Percentiles rank a stretch among this genome's conserved stretches.
Evolutionary conservation across 2,113 vertebrate species (phyloP).

Genomic region (Thoracochromis brauschi): DNA sequence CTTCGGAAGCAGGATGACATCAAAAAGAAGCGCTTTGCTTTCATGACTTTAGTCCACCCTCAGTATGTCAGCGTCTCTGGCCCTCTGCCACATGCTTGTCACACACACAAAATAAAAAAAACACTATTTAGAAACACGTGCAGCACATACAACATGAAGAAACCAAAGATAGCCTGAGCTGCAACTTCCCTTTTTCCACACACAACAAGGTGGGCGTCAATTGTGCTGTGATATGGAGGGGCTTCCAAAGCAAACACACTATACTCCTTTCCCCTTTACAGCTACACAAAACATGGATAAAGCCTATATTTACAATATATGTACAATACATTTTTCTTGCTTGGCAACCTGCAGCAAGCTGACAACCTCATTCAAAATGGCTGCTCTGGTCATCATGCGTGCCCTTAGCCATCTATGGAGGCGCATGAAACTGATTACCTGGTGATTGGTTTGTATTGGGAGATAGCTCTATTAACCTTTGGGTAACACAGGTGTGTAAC

Average conservation of each 20-base stretch:
- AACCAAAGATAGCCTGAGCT: not conserved
- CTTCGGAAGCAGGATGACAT: conserved; percentile 11
- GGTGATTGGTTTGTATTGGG: conserved; percentile 58
- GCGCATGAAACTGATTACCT: conserved; percentile 51
- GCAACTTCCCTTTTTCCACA: not conserved
- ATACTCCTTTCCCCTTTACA: not conserved
- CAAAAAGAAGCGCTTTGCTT: conserved; percentile 32
- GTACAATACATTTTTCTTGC: not conserved
- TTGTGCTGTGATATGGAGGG: not conserved
- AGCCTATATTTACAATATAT: not conserved
- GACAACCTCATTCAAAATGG: conserved; percentile 6
- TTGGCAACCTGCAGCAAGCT: not conserved
- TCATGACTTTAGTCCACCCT: conserved; percentile 43
- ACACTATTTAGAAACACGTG: not conserved
- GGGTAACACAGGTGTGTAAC: conserved; percentile 47
- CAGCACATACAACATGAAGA: not conserved
- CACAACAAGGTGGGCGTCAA: not conserved
- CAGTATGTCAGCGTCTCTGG: conserved; percentile 10
- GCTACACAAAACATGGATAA: not conserved
- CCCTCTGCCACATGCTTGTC: not conserved
- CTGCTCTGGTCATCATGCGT: conserved; percentile 12
- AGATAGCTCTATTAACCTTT: conserved; percentile 66
- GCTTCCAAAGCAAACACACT: not conserved
- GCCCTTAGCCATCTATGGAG: conserved; percentile 34
- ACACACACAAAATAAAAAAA: not conserved